These are phyloP conservation scores for Phasia obesa DNA, from an alignment of 2,888 invertebrate species.

Conservation along the genomic window DNA sequence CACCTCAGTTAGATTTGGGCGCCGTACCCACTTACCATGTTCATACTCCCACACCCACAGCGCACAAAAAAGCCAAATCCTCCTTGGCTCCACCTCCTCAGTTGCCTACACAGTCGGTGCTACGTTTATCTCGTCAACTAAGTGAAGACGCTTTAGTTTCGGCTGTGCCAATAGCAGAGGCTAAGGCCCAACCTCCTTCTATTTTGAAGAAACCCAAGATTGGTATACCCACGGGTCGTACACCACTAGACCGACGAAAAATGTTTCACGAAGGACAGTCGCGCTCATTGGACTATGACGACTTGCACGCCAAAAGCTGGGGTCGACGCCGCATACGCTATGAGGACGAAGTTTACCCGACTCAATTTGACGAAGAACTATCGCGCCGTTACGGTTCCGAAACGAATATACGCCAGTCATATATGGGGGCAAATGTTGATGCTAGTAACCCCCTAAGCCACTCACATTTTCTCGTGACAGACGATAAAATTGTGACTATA, in stretches of 20 bases:
- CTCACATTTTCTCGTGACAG: constrained; percentile 82
- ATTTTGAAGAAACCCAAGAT: constrained; percentile 80
- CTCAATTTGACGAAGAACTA: constrained; percentile 72
- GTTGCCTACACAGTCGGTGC: constrained; percentile 78
- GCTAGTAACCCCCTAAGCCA: constrained; percentile 81
- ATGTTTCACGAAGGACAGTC: constrained; percentile 80
- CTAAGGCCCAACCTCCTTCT: constrained; percentile 77
- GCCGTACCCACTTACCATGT: constrained; percentile 80
- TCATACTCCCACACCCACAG: constrained; percentile 80
- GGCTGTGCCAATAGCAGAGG: constrained; percentile 80
- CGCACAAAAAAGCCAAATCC: constrained; percentile 77
- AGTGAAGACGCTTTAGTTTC: constrained; percentile 80
- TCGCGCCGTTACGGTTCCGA: constrained; percentile 81
- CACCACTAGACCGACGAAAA: constrained; percentile 77
- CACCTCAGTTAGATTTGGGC: constrained; percentile 77
- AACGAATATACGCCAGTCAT: constrained; percentile 81
- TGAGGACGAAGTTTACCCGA: constrained; percentile 79
- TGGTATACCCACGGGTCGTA: constrained; percentile 69
- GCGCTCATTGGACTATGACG: constrained; percentile 81
- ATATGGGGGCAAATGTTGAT: constrained; percentile 80
- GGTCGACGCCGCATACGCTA: constrained; percentile 81
- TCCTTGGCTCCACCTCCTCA: constrained; percentile 77
- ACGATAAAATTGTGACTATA: constrained; percentile 82
- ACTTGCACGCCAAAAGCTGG: constrained; percentile 81
- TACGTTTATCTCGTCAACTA: constrained; percentile 78